Evolutionary conservation across 2,797 vertebrate genomes (phyloP).

Genomic region (Cetoscarus ocellatus): DNA sequence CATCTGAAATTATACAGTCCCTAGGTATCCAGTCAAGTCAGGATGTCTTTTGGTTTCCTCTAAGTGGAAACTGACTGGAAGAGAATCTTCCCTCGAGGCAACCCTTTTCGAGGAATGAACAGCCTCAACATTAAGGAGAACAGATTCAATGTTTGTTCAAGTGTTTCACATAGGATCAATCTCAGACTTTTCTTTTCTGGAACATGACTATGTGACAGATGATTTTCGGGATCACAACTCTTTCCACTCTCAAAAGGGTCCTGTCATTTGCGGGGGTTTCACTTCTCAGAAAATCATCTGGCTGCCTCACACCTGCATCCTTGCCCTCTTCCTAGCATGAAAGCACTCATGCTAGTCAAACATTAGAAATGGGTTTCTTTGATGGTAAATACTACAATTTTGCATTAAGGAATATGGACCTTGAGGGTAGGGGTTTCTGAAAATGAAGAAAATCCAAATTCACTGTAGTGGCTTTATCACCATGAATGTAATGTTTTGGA

Average conservation of each 20-base stretch:
- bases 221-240: conserved; percentile 65
- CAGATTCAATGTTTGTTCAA: conserved; percentile 80
- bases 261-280: conserved; percentile 61
- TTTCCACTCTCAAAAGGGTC: conserved; percentile 41
- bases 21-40: conserved; percentile 27
- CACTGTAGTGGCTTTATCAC: too few species aligned
- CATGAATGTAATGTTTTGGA: too few species aligned
- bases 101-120: conserved; percentile 34
- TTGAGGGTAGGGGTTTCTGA: too few species aligned
- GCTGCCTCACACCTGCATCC: conserved; percentile 33
- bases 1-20: conserved; percentile 34
- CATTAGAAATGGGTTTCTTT: too few species aligned
- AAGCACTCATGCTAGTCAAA: not conserved
- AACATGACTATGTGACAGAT: conserved; percentile 74
- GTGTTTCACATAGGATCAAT: conserved; percentile 67
- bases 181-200: conserved; percentile 78
- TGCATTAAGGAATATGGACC: too few species aligned
- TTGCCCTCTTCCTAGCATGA: not conserved
- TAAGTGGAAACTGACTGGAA: conserved; percentile 69
- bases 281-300: conserved; percentile 67
- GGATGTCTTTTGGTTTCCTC: conserved; percentile 54
- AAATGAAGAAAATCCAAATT: too few species aligned
- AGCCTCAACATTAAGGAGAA: conserved; percentile 66
- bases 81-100: conserved; percentile 55
- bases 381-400: too few species aligned